Evolutionary conservation across 1,140 invertebrate genomes (phyloP), one percentile per base, ranked within the genome.

Genomic region (Ips nitidus): DNA sequence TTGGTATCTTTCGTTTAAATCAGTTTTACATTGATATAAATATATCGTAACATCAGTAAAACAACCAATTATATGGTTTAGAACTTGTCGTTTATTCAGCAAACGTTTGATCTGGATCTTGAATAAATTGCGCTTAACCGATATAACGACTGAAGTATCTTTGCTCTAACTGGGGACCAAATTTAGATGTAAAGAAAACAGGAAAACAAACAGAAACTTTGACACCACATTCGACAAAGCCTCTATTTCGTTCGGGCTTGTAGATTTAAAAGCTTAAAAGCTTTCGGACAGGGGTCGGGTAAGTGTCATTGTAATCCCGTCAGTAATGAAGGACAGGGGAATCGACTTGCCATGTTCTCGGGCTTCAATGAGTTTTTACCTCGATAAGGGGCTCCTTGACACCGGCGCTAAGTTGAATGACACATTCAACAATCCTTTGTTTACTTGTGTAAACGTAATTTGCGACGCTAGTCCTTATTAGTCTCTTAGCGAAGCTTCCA

Each of bases 241-340:
- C 45, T 50, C 45, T 50, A 50, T 50, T 50, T 50, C 7, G 47
- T 8, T 22, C 7, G 45, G 45, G 45, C 45, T 39, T 56, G 53
- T 56, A 56, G 38, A 56, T 56, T 36, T 56, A 56, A 56, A 56
- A 56, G 53, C 53, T 56, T 56, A 56, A 56, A 56, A 56, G 53
- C 53, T 37, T 56, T 56, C 38, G 53, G 53, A 56, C 53, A 56
- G 7, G 53, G 53, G 53, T 39, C 53, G 53, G 53, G 53, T 56
- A 56, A 38, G 53, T 56, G 53, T 56, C 53, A 56, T 56, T 56
- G 53, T 56, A 56, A 56, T 56, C 53, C 53, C 53, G 53, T 56
- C 53, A n/a, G 53, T 56, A 56, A 56, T 56, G 53, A 56, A 56
- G 53, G 38, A 56, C 53, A 56, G 36, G 53, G 38, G 53, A 56